Evolutionary conservation across 92 coral and sea anemone genomes (phyloP).

Genomic region (Nematostella vectensis): DNA sequence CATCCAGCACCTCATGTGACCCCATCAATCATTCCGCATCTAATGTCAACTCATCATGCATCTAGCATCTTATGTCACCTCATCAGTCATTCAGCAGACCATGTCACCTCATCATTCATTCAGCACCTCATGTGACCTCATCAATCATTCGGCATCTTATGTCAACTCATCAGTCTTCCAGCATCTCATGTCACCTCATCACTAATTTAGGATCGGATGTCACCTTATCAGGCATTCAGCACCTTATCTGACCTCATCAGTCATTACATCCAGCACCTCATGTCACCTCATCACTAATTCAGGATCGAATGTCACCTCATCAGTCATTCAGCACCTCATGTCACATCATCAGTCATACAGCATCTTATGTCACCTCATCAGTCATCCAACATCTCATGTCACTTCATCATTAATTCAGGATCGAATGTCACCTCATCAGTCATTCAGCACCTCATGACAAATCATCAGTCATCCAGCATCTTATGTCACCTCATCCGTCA

Average conservation of each 20-base stretch:
- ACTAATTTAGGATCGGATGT: not conserved
- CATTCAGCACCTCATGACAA: not conserved
- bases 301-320: not conserved
- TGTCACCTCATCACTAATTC: slow-evolving; percentile 1
- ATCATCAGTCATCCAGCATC: not conserved
- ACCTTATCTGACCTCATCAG: not conserved
- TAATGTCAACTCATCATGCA: not conserved
- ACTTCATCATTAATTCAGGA: too few relatives aligned
- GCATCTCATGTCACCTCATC: slow-evolving; percentile 1
- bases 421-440: too few relatives aligned
- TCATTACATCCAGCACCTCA: not conserved
- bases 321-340: too few relatives aligned
- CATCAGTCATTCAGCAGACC: not conserved
- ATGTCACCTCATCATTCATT: not conserved
- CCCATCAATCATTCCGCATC: not conserved
- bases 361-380: too few relatives aligned
- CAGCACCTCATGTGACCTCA: not conserved
- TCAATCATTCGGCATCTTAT: not conserved
- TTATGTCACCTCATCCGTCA: not conserved
- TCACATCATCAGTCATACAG: too few relatives aligned
- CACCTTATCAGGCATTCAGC: not conserved
- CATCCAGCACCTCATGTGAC: not conserved
- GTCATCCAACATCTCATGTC: too few relatives aligned
- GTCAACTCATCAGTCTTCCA: not conserved
- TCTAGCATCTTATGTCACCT: not conserved